These are phyloP conservation scores for Terrapene triunguis DNA, from an alignment of 2,113 vertebrate species.

Conservation along the genomic window DNA sequence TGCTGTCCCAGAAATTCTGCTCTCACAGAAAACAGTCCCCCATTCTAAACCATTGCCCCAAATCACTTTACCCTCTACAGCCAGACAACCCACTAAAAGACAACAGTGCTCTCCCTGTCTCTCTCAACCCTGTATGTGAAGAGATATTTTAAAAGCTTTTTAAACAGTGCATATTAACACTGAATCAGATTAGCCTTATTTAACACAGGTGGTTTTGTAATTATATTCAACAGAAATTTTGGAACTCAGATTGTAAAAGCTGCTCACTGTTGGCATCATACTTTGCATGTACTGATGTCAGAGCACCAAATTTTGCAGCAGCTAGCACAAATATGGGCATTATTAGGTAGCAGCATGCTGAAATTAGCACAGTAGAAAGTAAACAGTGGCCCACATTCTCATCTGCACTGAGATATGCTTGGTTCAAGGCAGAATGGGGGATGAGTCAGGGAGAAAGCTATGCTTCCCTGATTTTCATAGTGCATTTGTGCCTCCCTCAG, in stretches of 20 bases:
- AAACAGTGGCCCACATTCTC: not conserved
- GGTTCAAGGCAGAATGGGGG: not conserved
- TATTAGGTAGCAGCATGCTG: not conserved
- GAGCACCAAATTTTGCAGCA: conserved; percentile 10
- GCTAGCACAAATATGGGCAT: not conserved
- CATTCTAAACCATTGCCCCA: not conserved
- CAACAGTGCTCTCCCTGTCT: not conserved
- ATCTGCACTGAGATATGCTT: not conserved
- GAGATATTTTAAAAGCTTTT: not conserved
- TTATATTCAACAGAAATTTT: conserved; percentile 40
- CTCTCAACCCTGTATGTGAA: not conserved
- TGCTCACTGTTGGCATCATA: conserved; percentile 34
- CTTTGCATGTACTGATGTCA: not conserved
- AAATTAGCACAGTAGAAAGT: not conserved
- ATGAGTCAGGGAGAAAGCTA: not conserved
- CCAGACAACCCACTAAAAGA: not conserved
- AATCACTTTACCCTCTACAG: not conserved
- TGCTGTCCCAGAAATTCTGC: not conserved
- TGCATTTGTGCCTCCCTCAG: not conserved
- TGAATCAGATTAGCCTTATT: not conserved
- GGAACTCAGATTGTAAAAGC: not conserved
- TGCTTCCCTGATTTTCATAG: not conserved
- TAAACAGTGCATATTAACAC: not conserved
- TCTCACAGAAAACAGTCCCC: not conserved
- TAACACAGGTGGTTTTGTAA: conserved; percentile 27